A percentile compares a stretch with the other conserved stretches of the same genome.
Evolutionary conservation across 2,797 vertebrate species (phyloP).

Genomic region (Distichodus sexfasciatus): DNA sequence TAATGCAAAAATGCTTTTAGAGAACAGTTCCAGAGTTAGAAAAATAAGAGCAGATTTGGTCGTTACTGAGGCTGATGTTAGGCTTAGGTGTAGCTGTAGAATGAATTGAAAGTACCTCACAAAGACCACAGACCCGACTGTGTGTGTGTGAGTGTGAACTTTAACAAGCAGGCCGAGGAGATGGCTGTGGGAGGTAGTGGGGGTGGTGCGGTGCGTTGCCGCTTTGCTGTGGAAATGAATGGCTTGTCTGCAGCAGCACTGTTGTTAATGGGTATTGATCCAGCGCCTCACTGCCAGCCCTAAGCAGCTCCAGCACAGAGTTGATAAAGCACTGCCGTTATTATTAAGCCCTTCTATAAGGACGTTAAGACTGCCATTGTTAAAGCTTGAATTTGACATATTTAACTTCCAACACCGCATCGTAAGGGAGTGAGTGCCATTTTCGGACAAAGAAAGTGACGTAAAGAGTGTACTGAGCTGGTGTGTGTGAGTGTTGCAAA

Average conservation of each 20-base stretch:
- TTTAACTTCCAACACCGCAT: too few species aligned
- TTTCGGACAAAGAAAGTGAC: not conserved
- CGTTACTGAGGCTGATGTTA: too few species aligned
- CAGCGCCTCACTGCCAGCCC: slow-evolving; percentile 36
- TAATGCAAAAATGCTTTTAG: too few species aligned
- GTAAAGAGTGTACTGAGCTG: not conserved
- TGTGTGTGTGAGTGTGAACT: slow-evolving; percentile 20
- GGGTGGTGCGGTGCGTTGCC: slow-evolving; percentile 29
- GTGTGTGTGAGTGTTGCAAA: not conserved
- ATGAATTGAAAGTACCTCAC: too few species aligned
- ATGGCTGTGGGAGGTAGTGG: slow-evolving; percentile 12
- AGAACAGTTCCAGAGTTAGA: too few species aligned
- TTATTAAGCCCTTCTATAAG: not conserved
- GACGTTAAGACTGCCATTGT: not conserved
- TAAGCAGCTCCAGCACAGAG: slow-evolving; percentile 40
- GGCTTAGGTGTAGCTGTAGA: too few species aligned
- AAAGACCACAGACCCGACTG: too few species aligned
- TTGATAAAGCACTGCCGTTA: slow-evolving; percentile 39
- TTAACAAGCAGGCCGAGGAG: slow-evolving; percentile 32
- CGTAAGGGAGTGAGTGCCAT: too few species aligned
- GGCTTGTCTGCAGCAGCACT: slow-evolving; percentile 51
- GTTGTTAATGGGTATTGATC: slow-evolving; percentile 61
- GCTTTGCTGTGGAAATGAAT: slow-evolving; percentile 53
- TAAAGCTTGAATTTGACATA: not conserved
- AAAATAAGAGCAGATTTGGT: too few species aligned